Evolutionary conservation across 92 coral and sea anemone genomes (phyloP), one percentile per base, ranked within the genome.

Genomic region (Epizoanthus ramosus): DNA sequence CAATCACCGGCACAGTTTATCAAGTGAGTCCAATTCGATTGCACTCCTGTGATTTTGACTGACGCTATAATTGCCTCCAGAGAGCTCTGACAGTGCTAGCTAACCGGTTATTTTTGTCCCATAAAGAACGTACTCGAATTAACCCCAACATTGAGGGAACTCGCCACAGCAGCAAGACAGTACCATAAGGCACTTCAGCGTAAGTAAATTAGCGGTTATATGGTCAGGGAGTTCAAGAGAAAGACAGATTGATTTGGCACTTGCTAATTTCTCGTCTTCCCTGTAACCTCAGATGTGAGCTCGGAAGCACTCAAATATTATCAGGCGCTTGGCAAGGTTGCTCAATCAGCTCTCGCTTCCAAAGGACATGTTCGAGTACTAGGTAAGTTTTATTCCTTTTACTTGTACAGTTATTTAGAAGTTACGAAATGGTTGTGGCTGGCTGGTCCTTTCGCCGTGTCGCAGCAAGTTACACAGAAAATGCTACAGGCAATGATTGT

Each of bases 131-230:
- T 92, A 56, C 84, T 97, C 68, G 98, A 97, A 68, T 81, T 97
- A 22, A 86, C 92, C 37, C 98, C 97, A 7, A 92, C 87, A 9
- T 80, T 97, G 23, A 91, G 93, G 59, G 99, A 97, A 59, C 92
- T 97, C 8, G 85, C 95, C 59, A 31, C 89, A 3, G 87, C 89
- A 47, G 95, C 99, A 10, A 90, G 90, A 57, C 93, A 92, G 60
- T 97, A 97, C 72, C 92, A 89, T 50, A 97, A 94, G 67, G 91
- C 99, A 2, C 77, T 97, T 45, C 99, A 94, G 58, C 88, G 99
- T 97, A 83, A 90, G 99, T 89, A 9, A 31, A 24, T 12, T 85
- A 22, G 21, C 15, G 13, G 16, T 63, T 24, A 12, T 60, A 16
- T 61, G 67, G 54, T 57, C 35, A 66, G 28, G 31, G n/a, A 50